Conservation (phyloP, 2,113 vertebrate species). For the Hippocampus zosterae region DNA sequence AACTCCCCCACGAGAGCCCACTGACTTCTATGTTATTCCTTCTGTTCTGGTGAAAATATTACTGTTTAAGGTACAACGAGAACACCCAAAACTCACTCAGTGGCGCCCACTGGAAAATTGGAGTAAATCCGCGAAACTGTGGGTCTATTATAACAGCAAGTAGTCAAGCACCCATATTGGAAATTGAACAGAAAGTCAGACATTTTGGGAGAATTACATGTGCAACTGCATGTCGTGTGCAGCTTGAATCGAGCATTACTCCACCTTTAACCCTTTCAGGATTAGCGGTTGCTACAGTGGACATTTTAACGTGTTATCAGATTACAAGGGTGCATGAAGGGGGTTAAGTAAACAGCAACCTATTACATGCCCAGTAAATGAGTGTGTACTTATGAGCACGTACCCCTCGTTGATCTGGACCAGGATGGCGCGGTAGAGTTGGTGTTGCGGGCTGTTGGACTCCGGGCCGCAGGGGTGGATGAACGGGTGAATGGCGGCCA, state of each 20-base stretch:
- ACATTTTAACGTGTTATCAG: too few relatives aligned
- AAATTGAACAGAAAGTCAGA: background rate
- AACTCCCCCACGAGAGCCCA: background rate
- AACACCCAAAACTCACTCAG: background rate
- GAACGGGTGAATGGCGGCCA: slow-evolving; percentile 90
- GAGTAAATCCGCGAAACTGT: background rate
- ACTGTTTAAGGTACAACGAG: background rate
- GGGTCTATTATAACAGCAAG: background rate
- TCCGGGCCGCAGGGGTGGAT: slow-evolving; percentile 82
- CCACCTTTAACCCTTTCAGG: too few relatives aligned
- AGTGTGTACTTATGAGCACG: slow-evolving; percentile 12
- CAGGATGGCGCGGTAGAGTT: slow-evolving; percentile 91
- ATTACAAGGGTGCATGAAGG: too few relatives aligned
- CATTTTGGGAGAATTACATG: background rate
- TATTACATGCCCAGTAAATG: background rate
- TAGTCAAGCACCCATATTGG: background rate
- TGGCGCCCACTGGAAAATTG: background rate
- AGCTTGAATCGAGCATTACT: too few relatives aligned
- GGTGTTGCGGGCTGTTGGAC: slow-evolving; percentile 81
- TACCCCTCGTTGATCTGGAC: slow-evolving; percentile 88
- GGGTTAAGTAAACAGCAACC: background rate
- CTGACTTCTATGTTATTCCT: background rate
- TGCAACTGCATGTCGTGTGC: too few relatives aligned
- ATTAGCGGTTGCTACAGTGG: too few relatives aligned
- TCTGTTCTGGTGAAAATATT: background rate